Evolutionary conservation across 2,888 invertebrate species (phyloP).

Genomic region (Desoria tigrina): DNA sequence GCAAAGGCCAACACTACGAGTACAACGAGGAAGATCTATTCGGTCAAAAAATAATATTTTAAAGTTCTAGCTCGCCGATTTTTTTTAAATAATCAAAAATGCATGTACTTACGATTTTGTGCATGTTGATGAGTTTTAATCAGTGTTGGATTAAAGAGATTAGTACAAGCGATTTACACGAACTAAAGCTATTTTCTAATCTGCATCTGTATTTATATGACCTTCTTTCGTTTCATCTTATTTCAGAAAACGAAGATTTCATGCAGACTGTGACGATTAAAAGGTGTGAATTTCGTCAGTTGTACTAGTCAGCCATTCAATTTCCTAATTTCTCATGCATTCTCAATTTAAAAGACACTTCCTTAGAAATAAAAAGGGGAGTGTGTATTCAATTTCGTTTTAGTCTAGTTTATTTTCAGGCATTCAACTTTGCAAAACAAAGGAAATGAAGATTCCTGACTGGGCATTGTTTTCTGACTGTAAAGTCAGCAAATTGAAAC

Average conservation of each 20-base stretch:
- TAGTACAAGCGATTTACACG: background rate
- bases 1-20: slow-evolving; percentile 14
- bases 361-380: too few species aligned
- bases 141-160: background rate
- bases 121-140: slow-evolving; percentile 10
- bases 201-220: slow-evolving; percentile 12
- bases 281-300: too few species aligned
- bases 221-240: slow-evolving; percentile 3
- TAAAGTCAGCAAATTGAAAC: background rate
- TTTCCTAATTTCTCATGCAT: too few species aligned
- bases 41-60: background rate
- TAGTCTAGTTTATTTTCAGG: too few species aligned
- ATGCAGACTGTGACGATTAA: background rate
- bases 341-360: too few species aligned
- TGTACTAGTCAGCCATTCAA: too few species aligned
- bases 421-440: too few species aligned
- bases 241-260: background rate
- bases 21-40: slow-evolving; percentile 9
- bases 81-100: background rate
- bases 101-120: slow-evolving; percentile 9
- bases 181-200: background rate
- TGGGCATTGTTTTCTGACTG: background rate
- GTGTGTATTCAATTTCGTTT: too few species aligned
- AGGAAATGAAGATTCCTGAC: too few species aligned
- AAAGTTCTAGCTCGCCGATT: background rate